Evolutionary conservation across 1,140 invertebrate genomes (phyloP), one percentile per base, ranked within the genome.

Genomic region (Formica selysi): DNA sequence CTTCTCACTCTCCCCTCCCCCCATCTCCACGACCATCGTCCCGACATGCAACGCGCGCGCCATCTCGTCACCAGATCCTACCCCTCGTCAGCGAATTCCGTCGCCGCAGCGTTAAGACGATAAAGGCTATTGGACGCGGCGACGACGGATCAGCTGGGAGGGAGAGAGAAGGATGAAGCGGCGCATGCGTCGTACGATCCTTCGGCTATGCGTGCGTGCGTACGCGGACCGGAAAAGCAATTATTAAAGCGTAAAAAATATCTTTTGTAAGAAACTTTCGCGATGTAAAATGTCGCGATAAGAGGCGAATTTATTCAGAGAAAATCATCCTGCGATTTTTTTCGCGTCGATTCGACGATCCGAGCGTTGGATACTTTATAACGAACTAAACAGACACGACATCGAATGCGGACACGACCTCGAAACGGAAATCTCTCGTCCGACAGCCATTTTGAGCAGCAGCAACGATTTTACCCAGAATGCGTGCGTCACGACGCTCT

Each of bases 381-480:
- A 2, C 62, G 13, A 29, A 2, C 13, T 3, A 8, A 51, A 2
- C 11, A 3, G 32, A 32, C 13, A 0, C 0, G 1, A n/a, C 3
- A 22, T 71, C n/a, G 44, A 61, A 84, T 26, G 32, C 36, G 81
- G 26, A 19, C 32, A 32, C 32, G 32, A 32, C 38, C 16, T 13
- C 16, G 48, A 71, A 86, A 89, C 87, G 86, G 86, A 88, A 89
- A 91, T 86, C 65, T 62, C 70, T 51, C 65, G 44, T 76, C 41
- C 19, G 76, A 76, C 89, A 86, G 91, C 92, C 92, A 93, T 93
- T 88, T 92, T 93, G 91, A 91, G 88, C 89, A 88, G 59, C 57
- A 13, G 1, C 64, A n/a, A 62, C 89, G 84, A 92, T 84, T 92
- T 87, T 93, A 93, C 92, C 92, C 92, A 93, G 78, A 89, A 93